Base-by-base conservation (phyloP, 37 sponge, comb jelly and placozoan species). In the Halisarca cf. caerulea region DNA sequence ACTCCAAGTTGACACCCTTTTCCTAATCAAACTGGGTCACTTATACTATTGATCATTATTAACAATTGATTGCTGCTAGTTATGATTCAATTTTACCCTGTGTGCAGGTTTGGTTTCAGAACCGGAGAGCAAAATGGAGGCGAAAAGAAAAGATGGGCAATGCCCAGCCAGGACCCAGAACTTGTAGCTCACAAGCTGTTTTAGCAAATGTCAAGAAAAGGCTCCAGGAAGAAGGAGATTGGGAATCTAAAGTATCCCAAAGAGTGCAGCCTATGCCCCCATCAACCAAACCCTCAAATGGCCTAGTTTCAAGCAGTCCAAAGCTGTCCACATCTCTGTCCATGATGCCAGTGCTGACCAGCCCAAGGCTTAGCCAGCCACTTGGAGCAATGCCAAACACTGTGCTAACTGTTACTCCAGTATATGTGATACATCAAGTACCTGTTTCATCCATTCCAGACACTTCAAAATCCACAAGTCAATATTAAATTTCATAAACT, bases 71-170 rank as follows among this genome's bases (percentile, higher is more conserved):
- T 47, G 51, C 51, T 47, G 51, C 9, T 11, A 47, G n/a, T 30
- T 34, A 7, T 68, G 33, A 68, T 34, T 68, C 35, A 6, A 30
- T 34, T 23, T 59, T 28, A 34, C 69, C 45, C 3, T 3, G 5
- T 82, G 14, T 86, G 0, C 73, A 95, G 95, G 95, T 95, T 69
- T 95, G 95, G 95, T 95, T 95, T 73, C 95, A 95, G 82, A 95
- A 95, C 78, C 86, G 95, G 55, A 70, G 95, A 40, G 95, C 95
- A 23, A 95, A 95, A 61, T 95, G 88, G 86, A 83, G 95, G 28
- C 92, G 92, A 61, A 87, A 78, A 64, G 95, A 95, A 74, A 95
- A 95, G 36, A 90, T 88, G 38, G 73, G 81, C 80, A 62, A 62
- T 24, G 82, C 69, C 32, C 69, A 68, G 30, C 69, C 69, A 3